phyloP scores from a whole-genome alignment of 2,113 vertebrate genomes.

The Elgaria multicarinata region DNA sequence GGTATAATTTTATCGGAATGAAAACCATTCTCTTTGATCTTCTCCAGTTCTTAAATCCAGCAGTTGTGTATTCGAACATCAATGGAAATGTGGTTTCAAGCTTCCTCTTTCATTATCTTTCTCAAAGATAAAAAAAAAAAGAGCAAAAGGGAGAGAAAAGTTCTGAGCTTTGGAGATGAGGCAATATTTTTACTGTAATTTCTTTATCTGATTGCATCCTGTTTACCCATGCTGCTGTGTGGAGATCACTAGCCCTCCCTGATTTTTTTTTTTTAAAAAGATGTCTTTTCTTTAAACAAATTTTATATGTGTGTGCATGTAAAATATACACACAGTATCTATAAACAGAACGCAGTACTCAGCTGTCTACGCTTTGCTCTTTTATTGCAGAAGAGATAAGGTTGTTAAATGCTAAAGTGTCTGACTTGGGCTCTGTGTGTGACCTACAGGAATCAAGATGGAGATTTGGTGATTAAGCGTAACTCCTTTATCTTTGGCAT shows the following conservation, averaged over 20 bases:
- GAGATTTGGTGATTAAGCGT: slow-evolving; percentile 71
- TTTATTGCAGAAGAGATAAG: slow-evolving; percentile 42
- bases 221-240: slow-evolving; percentile 79
- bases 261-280: slow-evolving; percentile 17
- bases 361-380: slow-evolving; percentile 35
- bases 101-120: slow-evolving; percentile 95
- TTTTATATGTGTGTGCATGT: not conserved
- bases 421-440: slow-evolving; percentile 56
- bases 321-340: slow-evolving; percentile 1
- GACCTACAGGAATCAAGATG: slow-evolving; percentile 70
- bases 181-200: slow-evolving; percentile 83
- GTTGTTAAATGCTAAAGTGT: slow-evolving; percentile 51
- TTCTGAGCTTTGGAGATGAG: slow-evolving; percentile 79
- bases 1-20: slow-evolving; percentile 87
- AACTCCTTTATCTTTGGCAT: slow-evolving; percentile 68
- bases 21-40: slow-evolving; percentile 91
- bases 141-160: slow-evolving; percentile 70
- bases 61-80: slow-evolving; percentile 94
- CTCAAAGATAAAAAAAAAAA: slow-evolving; percentile 90
- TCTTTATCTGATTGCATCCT: slow-evolving; percentile 84
- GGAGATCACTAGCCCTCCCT: slow-evolving; percentile 43
- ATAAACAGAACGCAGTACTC: slow-evolving; percentile 39
- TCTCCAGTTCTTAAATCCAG: slow-evolving; percentile 88
- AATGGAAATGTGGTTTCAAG: slow-evolving; percentile 87
- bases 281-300: slow-evolving; percentile 69